Percentiles rank a stretch among this genome's conserved stretches.
These are phyloP conservation scores for Lophura nycthemera DNA, from an alignment of 2,113 vertebrate genomes.

Conservation along the genomic window DNA sequence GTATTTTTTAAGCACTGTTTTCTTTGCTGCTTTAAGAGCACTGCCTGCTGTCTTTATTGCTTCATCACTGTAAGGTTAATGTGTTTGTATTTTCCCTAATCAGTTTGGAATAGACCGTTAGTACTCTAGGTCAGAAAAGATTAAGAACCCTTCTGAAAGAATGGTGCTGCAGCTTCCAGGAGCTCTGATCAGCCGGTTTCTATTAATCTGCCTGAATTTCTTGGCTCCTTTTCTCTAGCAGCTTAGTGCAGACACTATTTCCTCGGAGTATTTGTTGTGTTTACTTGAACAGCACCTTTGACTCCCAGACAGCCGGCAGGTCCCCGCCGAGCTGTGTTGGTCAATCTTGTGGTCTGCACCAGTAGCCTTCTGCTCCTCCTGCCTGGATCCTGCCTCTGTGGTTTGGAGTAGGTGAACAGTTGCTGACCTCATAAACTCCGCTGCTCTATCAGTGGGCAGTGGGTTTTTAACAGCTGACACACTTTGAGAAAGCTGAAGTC, in stretches of 20 bases:
- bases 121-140: background rate
- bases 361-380: background rate
- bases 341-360: constrained; percentile 56
- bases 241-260: background rate
- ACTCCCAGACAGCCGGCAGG: fast-evolving
- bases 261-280: constrained; percentile 31
- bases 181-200: background rate
- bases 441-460: constrained; percentile 19
- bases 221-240: background rate
- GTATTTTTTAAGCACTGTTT: background rate
- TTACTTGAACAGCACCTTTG: constrained; percentile 3
- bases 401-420: constrained; percentile 77
- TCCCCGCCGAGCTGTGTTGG: background rate
- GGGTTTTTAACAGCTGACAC: constrained; percentile 72
- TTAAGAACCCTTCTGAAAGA: background rate
- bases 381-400: constrained; percentile 72
- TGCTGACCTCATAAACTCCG: constrained; percentile 77
- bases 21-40: background rate
- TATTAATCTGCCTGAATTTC: constrained; percentile 9
- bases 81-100: background rate
- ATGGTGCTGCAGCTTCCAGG: background rate
- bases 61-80: background rate
- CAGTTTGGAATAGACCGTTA: background rate
- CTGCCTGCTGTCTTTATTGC: background rate
- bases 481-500: background rate